Base-by-base conservation (phyloP, 2,888 invertebrate genomes). In the Frankliniella intonsa region DNA sequence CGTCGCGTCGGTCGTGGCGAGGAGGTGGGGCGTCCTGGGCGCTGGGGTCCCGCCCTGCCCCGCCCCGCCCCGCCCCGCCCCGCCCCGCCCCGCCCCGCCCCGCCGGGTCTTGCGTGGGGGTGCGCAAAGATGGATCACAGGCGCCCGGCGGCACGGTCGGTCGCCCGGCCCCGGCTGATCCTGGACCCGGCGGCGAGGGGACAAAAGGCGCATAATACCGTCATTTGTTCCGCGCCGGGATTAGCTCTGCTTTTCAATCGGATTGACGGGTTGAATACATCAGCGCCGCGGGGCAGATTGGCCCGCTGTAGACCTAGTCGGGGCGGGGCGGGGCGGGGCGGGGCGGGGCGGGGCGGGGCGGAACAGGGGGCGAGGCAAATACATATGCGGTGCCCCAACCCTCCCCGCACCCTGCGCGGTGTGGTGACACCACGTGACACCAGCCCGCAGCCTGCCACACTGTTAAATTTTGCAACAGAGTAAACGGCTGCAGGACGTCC, bases 171-270 rank as follows among this genome's bases (percentile, higher is more conserved):
- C 38, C 5, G 38, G 38, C 38, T 38, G 38, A 38, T 2, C 38
- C 38, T 5, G 38, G 38, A 38, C 38, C 38, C 38, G 38, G 38
- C 38, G 38, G 38, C 38, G 11, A 14, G 25, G 69, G 25, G 69
- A 76, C 69, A 76, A 76, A 76, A 76, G 69, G 69, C 69, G 69
- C 69, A 76, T 76, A 76, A 76, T 76, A 25, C 69, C 69, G 25
- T 76, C 69, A 76, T 76, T 76, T 76, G 69, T 76, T 76, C 69
- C 12, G 69, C 69, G 22, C 22, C 22, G 22, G 69, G 69, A 76
- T 76, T 76, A 25, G 69, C 69, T 38, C 38, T 25, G 69, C 69
- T 76, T 76, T 76, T 76, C 69, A 76, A 76, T 76, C 69, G 69
- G 69, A 76, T 76, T 76, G 69, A 76, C 69, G 69, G 69, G 22